Conservation (phyloP, 2,797 vertebrate genomes). For the Caiman crocodilus region DNA sequence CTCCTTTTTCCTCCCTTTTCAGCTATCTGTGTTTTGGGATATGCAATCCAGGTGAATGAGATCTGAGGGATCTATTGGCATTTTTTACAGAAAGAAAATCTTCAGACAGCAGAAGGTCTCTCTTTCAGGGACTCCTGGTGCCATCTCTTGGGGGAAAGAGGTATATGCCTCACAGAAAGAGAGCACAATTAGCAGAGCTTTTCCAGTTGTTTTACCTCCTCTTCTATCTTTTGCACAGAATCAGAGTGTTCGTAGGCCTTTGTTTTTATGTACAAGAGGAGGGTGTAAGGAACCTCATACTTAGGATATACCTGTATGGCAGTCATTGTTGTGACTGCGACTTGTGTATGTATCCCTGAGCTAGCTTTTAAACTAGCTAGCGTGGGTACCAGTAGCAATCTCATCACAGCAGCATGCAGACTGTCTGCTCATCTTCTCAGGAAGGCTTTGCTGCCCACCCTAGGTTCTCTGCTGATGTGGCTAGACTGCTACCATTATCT, state of each 20-base stretch:
- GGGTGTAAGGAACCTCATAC: neutral
- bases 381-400: too few species aligned
- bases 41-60: rapidly evolving
- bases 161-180: neutral
- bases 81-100: neutral
- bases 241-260: rapidly evolving
- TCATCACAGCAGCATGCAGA: too few species aligned
- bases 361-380: too few species aligned
- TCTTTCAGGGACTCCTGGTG: slow-evolving; percentile 29
- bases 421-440: too few species aligned
- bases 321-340: too few species aligned
- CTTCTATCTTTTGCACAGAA: rapidly evolving
- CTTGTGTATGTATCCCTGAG: too few species aligned
- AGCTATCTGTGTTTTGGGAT: rapidly evolving
- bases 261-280: neutral
- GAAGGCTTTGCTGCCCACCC: too few species aligned
- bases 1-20: neutral
- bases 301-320: too few species aligned
- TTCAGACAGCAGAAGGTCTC: rapidly evolving
- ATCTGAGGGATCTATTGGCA: neutral
- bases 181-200: neutral
- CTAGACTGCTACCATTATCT: too few species aligned
- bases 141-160: slow-evolving; percentile 70
- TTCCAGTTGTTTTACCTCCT: neutral
- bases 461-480: too few species aligned